A percentile compares a stretch with the other conserved stretches of the same genome.
Conservation (phyloP, 2,888 invertebrate species). For the Zygogramma bicolorata region DNA sequence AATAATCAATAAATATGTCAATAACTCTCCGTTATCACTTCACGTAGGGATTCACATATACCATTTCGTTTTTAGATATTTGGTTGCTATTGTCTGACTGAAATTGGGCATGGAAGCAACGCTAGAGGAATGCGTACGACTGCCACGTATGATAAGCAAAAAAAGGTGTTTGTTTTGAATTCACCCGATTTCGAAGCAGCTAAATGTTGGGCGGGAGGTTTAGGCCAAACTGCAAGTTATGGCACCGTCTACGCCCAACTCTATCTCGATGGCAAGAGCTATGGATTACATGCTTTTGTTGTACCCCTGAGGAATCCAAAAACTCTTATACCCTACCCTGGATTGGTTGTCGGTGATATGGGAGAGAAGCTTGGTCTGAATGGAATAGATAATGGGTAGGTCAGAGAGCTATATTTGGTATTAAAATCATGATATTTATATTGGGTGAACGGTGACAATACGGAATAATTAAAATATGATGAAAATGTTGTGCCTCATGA, state of each 20-base stretch:
- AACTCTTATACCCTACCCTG: constrained; percentile 79
- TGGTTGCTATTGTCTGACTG: constrained; percentile 88
- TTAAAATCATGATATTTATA: too few relatives aligned
- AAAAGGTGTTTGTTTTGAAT: constrained; percentile 79
- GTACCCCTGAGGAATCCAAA: constrained; percentile 84
- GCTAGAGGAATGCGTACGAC: constrained; percentile 88
- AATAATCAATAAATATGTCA: too few relatives aligned
- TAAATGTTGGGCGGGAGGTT: constrained; percentile 87
- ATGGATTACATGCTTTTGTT: constrained; percentile 91
- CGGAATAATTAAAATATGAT: too few relatives aligned
- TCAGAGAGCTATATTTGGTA: too few relatives aligned
- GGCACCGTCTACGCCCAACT: constrained; percentile 91
- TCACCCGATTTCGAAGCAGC: constrained; percentile 83
- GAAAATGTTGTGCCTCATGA: too few relatives aligned
- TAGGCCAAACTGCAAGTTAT: constrained; percentile 87
- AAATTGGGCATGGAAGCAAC: constrained; percentile 92
- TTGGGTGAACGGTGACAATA: too few relatives aligned
- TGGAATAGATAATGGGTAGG: constrained; percentile 92
- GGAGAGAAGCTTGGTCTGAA: constrained; percentile 93
- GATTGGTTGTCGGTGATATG: constrained; percentile 90
- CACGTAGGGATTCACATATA: neutral
- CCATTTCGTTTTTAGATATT: constrained; percentile 65
- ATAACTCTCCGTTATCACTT: too few relatives aligned
- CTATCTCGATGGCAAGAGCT: constrained; percentile 80
- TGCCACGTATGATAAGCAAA: constrained; percentile 82